Conservation (phyloP, 2,113 vertebrate species). For the Orthonyx spaldingii region DNA sequence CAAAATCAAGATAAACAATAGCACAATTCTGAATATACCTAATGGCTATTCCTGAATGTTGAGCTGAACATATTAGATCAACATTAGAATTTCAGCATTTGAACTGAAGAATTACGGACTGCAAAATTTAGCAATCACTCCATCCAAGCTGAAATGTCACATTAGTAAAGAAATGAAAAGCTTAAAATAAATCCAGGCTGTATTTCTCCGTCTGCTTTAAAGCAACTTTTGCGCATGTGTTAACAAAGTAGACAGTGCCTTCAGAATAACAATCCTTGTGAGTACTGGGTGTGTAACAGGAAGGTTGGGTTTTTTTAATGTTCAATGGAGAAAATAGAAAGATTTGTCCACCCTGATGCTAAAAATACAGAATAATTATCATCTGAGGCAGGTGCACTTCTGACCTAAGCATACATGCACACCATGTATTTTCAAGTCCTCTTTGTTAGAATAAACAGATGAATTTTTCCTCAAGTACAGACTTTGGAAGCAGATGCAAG, state of each 20-base stretch:
- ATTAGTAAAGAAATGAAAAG: neutral
- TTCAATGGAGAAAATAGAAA: slow-evolving; percentile 58
- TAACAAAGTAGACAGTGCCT: neutral
- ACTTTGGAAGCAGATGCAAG: neutral
- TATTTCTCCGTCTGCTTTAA: neutral
- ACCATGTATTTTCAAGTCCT: neutral
- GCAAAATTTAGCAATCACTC: neutral
- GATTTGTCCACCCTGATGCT: slow-evolving; percentile 39
- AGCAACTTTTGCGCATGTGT: neutral
- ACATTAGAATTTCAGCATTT: neutral
- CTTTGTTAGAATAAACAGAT: slow-evolving; percentile 8
- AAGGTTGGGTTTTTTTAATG: neutral
- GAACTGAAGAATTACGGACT: neutral
- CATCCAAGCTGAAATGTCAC: neutral
- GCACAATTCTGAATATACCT: neutral
- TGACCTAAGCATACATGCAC: slow-evolving; percentile 23
- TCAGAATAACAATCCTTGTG: slow-evolving; percentile 7
- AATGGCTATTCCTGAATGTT: neutral
- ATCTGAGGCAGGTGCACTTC: slow-evolving; percentile 48
- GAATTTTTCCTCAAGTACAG: neutral
- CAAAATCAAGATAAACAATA: neutral
- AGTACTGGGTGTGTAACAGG: slow-evolving; percentile 57
- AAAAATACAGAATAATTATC: slow-evolving; percentile 62
- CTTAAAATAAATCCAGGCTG: slow-evolving; percentile 19
- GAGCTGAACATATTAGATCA: neutral